Percentiles rank a stretch among this genome's conserved stretches.
Conservation (phyloP, 2,797 vertebrate species). For the Cryptoblepharus egeriae region DNA sequence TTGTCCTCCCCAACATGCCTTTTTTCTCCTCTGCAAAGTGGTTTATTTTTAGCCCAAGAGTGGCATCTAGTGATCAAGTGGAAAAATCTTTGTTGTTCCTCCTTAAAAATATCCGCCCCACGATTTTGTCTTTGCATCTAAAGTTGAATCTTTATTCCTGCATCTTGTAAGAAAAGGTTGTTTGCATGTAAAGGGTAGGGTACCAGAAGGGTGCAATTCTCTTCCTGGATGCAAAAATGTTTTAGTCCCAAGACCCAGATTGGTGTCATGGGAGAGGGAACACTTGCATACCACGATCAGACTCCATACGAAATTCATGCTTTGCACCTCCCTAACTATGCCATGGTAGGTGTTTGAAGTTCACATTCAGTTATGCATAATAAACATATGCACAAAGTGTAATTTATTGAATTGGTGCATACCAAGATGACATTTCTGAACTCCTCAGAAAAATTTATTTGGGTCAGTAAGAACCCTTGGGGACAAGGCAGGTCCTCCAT, state of each 20-base stretch:
- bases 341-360: too few species aligned
- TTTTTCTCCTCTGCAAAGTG: neutral
- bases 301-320: too few species aligned
- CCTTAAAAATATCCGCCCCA: neutral
- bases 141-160: neutral
- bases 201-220: neutral
- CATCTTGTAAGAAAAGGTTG: neutral
- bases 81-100: rapidly evolving
- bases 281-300: too few species aligned
- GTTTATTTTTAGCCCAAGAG: conserved; percentile 47
- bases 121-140: too few species aligned
- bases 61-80: conserved; percentile 68
- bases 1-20: neutral
- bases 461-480: neutral
- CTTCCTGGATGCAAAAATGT: neutral
- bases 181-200: neutral
- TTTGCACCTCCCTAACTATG: too few species aligned
- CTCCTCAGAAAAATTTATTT: neutral
- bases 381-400: neutral
- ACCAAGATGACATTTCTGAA: neutral
- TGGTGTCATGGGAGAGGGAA: too few species aligned
- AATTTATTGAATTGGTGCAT: neutral
- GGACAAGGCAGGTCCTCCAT: neutral
- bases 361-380: too few species aligned
- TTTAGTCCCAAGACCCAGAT: too few species aligned